phyloP scores from a whole-genome alignment of 2,797 vertebrate species.

The Florisuga fusca region DNA sequence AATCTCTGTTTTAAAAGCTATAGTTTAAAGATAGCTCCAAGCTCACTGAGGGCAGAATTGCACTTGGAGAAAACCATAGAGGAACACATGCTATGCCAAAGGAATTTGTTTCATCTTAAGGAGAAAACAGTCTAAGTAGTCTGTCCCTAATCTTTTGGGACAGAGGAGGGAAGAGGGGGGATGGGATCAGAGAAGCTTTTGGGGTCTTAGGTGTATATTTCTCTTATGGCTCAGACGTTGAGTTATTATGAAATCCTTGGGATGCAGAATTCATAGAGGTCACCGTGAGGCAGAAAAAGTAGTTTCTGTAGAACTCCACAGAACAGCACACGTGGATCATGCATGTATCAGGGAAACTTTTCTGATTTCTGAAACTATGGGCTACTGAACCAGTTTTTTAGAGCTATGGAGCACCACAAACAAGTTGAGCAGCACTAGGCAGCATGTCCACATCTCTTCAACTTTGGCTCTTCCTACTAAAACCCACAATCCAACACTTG shows the following conservation, averaged over 20 bases:
- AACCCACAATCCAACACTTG: neutral
- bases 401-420: neutral
- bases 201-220: neutral
- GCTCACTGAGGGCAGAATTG: neutral
- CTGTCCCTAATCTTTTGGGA: neutral
- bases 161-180: neutral
- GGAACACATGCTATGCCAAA: fast-evolving
- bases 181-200: too few relatives aligned
- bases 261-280: neutral
- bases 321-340: neutral
- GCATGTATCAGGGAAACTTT: neutral
- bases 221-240: neutral
- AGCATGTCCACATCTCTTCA: neutral
- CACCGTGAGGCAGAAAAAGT: neutral
- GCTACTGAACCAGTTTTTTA: neutral
- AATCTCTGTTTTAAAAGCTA: neutral
- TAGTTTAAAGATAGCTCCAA: neutral
- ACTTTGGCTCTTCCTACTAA: neutral
- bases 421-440: neutral
- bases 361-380: neutral
- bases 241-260: neutral
- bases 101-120: neutral
- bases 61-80: neutral
- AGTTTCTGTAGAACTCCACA: neutral
- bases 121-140: neutral